Evolutionary conservation across 2,888 invertebrate genomes (phyloP).

Genomic region (Xestoiulus laeticollis): DNA sequence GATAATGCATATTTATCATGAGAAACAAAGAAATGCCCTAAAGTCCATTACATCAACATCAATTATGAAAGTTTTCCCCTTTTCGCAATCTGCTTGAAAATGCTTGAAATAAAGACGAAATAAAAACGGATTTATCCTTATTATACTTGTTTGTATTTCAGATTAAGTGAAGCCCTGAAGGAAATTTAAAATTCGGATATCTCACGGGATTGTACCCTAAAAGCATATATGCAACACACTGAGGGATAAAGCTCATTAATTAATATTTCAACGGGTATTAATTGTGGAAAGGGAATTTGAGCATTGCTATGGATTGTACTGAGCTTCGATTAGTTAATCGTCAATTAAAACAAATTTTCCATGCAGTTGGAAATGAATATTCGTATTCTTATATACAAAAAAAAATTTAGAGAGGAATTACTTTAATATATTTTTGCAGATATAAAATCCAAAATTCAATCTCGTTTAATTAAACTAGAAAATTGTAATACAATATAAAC

Average conservation of each 20-base stretch:
- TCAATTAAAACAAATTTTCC: no score
- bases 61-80: background rate
- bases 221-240: background rate
- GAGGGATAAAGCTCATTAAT: background rate
- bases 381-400: no score
- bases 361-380: no score
- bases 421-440: no score
- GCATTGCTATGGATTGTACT: background rate
- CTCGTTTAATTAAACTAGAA: no score
- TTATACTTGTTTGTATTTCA: background rate
- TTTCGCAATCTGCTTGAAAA: background rate
- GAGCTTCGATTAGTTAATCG: no score
- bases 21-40: constrained; percentile 3
- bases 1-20: background rate
- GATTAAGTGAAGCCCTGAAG: background rate
- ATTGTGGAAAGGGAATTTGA: background rate
- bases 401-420: no score
- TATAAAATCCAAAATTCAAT: no score
- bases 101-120: background rate
- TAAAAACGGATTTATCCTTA: background rate
- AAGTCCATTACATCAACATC: constrained; percentile 12
- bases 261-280: background rate
- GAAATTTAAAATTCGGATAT: background rate
- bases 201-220: background rate
- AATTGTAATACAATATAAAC: no score